phyloP scores from a whole-genome alignment of 2,888 invertebrate species.

The Acrobasis suavella region DNA sequence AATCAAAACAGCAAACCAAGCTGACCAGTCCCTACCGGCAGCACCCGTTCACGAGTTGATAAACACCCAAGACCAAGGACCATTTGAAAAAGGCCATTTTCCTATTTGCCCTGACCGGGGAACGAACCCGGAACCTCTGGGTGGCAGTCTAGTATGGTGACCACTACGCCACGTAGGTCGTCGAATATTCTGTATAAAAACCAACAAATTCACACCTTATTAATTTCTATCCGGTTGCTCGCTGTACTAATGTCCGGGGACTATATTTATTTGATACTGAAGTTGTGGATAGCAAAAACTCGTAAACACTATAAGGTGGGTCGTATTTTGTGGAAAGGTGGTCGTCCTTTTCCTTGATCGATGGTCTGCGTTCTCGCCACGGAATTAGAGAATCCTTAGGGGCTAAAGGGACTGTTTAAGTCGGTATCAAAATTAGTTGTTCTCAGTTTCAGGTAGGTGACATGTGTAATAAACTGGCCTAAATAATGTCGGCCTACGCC shows the following conservation, averaged over 20 bases:
- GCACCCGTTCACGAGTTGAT: too few species aligned
- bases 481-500: neutral
- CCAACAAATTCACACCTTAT: too few species aligned
- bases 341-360: conserved; percentile 69
- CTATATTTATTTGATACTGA: conserved; percentile 26
- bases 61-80: too few species aligned
- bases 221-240: neutral
- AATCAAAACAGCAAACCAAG: too few species aligned
- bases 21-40: too few species aligned
- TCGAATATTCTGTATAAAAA: conserved; percentile 1
- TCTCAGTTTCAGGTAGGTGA: neutral
- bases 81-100: too few species aligned
- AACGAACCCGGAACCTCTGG: too few species aligned
- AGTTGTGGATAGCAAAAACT: conserved; percentile 42
- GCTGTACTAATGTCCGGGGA: neutral
- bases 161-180: too few species aligned
- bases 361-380: conserved; percentile 48
- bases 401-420: neutral
- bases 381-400: conserved; percentile 37
- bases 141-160: too few species aligned
- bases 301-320: conserved; percentile 54
- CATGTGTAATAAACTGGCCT: neutral
- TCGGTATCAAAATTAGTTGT: neutral
- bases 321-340: conserved; percentile 69
- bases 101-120: too few species aligned